Conservation (phyloP, 2,797 vertebrate species). For the Gallirallus australis region DNA sequence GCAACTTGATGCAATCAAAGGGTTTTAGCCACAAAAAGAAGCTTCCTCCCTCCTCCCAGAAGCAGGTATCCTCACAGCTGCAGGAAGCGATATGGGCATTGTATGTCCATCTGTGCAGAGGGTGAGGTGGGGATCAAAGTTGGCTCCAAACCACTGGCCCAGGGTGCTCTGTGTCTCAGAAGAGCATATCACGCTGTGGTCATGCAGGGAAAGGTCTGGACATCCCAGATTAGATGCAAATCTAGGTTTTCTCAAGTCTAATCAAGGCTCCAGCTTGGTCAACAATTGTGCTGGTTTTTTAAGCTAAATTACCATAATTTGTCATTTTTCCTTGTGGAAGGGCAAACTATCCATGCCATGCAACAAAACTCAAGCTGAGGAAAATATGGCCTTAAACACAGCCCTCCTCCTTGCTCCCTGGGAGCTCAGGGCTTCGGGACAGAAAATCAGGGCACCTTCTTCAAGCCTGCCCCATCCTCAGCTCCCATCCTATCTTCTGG, state of each 20-base stretch:
- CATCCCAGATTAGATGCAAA: background rate
- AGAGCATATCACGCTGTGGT: background rate
- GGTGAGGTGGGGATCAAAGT: background rate
- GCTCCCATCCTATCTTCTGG: background rate
- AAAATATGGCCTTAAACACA: background rate
- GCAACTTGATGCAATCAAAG: conserved; percentile 48
- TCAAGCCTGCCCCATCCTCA: background rate
- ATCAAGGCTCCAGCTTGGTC: background rate
- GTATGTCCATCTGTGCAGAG: background rate
- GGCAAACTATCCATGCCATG: background rate
- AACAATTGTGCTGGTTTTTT: background rate
- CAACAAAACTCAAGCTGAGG: background rate
- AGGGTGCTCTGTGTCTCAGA: background rate
- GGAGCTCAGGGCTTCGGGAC: background rate
- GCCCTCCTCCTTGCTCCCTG: background rate
- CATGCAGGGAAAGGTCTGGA: background rate
- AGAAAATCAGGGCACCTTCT: background rate
- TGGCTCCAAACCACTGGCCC: background rate
- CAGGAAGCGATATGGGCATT: background rate
- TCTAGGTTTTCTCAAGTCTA: background rate
- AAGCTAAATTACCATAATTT: background rate
- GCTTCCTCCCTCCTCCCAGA: background rate
- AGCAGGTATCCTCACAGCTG: background rate
- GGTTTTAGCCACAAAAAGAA: background rate
- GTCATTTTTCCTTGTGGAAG: background rate